Percentiles rank a stretch among this genome's conserved stretches.
These are phyloP conservation scores for Ruditapes philippinarum DNA, from an alignment of 1,140 invertebrate genomes.

Conservation along the genomic window DNA sequence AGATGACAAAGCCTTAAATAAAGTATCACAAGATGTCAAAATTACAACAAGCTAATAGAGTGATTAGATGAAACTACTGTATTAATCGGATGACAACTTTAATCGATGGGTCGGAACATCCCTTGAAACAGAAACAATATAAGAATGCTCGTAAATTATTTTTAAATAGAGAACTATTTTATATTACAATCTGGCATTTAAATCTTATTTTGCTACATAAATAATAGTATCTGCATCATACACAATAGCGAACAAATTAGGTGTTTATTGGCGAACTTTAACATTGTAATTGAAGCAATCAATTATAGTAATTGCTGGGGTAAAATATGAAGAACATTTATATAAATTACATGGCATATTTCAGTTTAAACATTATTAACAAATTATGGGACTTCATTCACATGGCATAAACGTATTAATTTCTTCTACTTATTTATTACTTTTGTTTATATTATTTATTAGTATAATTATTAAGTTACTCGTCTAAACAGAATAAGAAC, in stretches of 20 bases:
- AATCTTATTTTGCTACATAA: constrained; percentile 14
- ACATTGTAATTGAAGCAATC: background rate
- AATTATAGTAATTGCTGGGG: background rate
- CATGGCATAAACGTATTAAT: too few relatives aligned
- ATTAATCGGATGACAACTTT: constrained; percentile 38
- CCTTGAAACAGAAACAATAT: background rate
- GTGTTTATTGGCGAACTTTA: constrained; percentile 26
- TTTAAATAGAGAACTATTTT: constrained; percentile 1
- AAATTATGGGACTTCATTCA: too few relatives aligned
- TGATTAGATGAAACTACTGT: constrained; percentile 31
- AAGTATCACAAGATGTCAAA: constrained; percentile 48
- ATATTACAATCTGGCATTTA: constrained; percentile 16
- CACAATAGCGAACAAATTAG: constrained; percentile 18
- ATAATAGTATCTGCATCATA: constrained; percentile 39
- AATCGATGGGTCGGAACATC: constrained; percentile 37
- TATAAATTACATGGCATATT: too few relatives aligned
- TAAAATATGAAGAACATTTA: too few relatives aligned
- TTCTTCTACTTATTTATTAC: too few relatives aligned
- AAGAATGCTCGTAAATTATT: constrained; percentile 33
- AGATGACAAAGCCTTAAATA: constrained; percentile 39
- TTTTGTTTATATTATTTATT: too few relatives aligned
- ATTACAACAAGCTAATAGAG: constrained; percentile 8
- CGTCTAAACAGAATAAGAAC: too few relatives aligned
- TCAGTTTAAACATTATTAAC: too few relatives aligned
- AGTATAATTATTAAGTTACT: too few relatives aligned